Evolutionary conservation across 2,113 vertebrate species (phyloP), one percentile per base, ranked within the genome.

Genomic region (Antechinus flavipes): DNA sequence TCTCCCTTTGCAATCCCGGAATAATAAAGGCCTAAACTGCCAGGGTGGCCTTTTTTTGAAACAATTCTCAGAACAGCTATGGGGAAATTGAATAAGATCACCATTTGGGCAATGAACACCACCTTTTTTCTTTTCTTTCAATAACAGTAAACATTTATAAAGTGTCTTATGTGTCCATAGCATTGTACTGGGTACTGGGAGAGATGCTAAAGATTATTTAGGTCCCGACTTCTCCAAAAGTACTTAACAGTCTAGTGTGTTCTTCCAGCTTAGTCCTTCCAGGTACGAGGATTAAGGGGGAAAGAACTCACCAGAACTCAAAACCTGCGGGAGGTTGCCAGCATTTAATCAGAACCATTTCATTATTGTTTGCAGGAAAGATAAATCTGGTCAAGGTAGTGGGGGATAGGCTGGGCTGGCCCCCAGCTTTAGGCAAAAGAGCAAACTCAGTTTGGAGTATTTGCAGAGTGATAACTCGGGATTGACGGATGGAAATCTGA

Each of bases 401-500:
- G 8, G 5, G 5, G 22, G 92, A 93, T 95, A 24, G 25, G 61
- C 30, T 90, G 95, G 56, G 24, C n/a, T 89, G 91, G 95, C 30
- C 91, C 26, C 52, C n/a, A 93, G 94, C 93, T 98, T 96, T 95
- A 92, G 95, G 50, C 92, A 94, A 91, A 97, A 91, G 95, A 97
- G 96, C 97, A 98, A 98, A 98, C 98, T 98, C 98, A 55, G 47
- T 97, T 98, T 98, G 97, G 98, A 98, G 97, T 98, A 98, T 98
- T 98, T 99, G 97, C 97, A 98, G 96, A 98, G 96, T 97, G 98
- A 98, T 98, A 98, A 97, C 93, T 98, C 96, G 97, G 93, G 97
- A 98, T 94, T 98, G 98, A 99, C 98, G 97, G 90, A 94, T 97
- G 84, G 95, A 98, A 98, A 98, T 98, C 97, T 98, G 98, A 98